phyloP scores from a whole-genome alignment of 2,888 invertebrate genomes.

The Euplagia quadripunctaria region DNA sequence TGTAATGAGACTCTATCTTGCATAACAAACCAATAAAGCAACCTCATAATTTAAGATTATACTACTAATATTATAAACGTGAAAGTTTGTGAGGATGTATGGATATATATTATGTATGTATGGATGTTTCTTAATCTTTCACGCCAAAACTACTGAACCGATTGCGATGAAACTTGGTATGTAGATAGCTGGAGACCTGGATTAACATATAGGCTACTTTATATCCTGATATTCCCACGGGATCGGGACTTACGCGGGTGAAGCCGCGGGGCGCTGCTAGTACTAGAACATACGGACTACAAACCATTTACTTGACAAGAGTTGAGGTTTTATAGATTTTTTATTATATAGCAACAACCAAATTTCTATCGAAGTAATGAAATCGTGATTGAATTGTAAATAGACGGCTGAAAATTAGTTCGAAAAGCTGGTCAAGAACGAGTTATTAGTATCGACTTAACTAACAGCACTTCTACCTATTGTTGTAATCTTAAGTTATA shows the following conservation, averaged over 20 bases:
- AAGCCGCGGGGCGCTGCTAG: too few species aligned
- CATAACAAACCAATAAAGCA: background rate
- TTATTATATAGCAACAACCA: slow-evolving; percentile 43
- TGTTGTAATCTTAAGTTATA: too few species aligned
- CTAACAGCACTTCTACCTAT: background rate
- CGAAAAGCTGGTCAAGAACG: slow-evolving; percentile 47
- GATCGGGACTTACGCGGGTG: too few species aligned
- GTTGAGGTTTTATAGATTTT: background rate
- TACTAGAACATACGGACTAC: background rate
- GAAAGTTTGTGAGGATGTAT: too few species aligned
- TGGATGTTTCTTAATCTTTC: too few species aligned
- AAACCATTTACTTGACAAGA: background rate
- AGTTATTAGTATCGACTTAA: slow-evolving; percentile 11
- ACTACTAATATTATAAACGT: too few species aligned
- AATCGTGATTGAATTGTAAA: slow-evolving; percentile 63
- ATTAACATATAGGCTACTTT: too few species aligned
- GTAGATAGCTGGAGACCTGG: too few species aligned
- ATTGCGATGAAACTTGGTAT: too few species aligned
- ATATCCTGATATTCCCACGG: too few species aligned
- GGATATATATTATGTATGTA: too few species aligned
- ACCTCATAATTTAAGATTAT: background rate
- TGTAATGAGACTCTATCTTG: background rate
- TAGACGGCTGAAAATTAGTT: slow-evolving; percentile 56
- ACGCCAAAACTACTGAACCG: too few species aligned
- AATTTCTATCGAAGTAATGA: slow-evolving; percentile 54